Percentiles rank a stretch among this genome's conserved stretches.
Evolutionary conservation across 2,797 vertebrate species (phyloP).

Genomic region (Petrocephalus schoutedeni): DNA sequence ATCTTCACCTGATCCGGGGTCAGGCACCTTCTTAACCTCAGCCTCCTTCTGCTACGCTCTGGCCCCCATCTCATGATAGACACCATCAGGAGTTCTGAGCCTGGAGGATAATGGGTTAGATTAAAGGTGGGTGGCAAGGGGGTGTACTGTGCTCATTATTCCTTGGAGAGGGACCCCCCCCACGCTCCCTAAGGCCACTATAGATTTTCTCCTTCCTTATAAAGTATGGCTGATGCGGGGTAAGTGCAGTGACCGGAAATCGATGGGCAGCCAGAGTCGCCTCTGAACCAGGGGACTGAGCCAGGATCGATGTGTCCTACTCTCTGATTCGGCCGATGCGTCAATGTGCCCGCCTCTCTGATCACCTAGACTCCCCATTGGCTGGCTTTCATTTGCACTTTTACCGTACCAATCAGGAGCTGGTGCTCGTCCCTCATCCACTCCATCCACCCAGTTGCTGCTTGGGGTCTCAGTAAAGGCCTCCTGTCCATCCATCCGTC

Average conservation of each 20-base stretch:
- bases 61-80: conserved; percentile 22
- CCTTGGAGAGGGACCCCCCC: conserved; percentile 31
- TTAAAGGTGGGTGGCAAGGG: not conserved
- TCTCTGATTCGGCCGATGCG: conserved; percentile 47
- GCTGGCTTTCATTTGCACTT: not conserved
- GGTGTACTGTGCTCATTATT: not conserved
- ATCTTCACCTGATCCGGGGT: not conserved
- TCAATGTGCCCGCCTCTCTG: conserved; percentile 45
- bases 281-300: conserved; percentile 43
- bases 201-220: conserved; percentile 41
- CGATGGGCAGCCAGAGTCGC: conserved; percentile 41
- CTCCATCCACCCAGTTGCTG: not conserved
- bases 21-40: not conserved
- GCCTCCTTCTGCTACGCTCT: not conserved
- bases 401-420: not conserved
- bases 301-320: conserved; percentile 44
- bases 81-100: not conserved
- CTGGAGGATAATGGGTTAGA: not conserved
- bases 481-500: not conserved
- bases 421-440: not conserved
- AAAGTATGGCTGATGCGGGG: conserved; percentile 46
- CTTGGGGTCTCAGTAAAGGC: not conserved
- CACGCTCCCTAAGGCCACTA: conserved; percentile 46
- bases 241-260: conserved; percentile 40
- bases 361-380: not conserved